Percentiles rank a stretch among this genome's conserved stretches.
Conservation (phyloP, 2,113 vertebrate species). For the Uropsilus gracilis region DNA sequence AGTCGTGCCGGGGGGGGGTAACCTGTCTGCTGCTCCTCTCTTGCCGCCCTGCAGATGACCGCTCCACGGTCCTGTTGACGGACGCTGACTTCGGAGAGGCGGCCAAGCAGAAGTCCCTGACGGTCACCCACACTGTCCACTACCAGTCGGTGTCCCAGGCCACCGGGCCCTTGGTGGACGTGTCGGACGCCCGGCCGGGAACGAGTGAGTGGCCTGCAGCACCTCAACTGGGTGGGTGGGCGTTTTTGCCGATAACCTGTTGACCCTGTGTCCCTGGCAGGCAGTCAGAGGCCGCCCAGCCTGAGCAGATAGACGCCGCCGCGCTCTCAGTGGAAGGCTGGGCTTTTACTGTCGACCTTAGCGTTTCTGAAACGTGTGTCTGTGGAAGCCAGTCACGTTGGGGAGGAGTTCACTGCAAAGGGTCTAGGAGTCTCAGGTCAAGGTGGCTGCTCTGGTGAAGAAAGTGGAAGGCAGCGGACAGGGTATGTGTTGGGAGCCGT, state of each 20-base stretch:
- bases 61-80: slow-evolving; percentile 96
- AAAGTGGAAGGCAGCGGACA: neutral
- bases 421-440: neutral
- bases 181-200: slow-evolving; percentile 98
- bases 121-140: slow-evolving; percentile 98
- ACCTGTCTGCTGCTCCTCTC: neutral
- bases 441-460: neutral
- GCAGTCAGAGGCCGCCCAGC: accelerated
- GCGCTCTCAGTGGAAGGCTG: neutral
- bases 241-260: accelerated
- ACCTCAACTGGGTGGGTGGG: neutral
- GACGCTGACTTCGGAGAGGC: slow-evolving; percentile 98
- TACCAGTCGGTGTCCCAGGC: slow-evolving; percentile 99
- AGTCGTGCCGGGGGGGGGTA: accelerated
- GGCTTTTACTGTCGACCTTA: neutral
- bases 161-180: slow-evolving; percentile 97
- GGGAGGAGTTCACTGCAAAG: neutral
- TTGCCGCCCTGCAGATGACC: slow-evolving; percentile 89
- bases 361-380: neutral
- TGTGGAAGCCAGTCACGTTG: neutral
- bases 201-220: slow-evolving; percentile 91
- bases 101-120: slow-evolving; percentile 97
- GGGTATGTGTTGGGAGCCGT: too few relatives aligned
- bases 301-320: accelerated
- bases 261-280: accelerated